These are phyloP conservation scores for Chloebia gouldiae DNA, from an alignment of 2,113 vertebrate genomes.

Conservation along the genomic window DNA sequence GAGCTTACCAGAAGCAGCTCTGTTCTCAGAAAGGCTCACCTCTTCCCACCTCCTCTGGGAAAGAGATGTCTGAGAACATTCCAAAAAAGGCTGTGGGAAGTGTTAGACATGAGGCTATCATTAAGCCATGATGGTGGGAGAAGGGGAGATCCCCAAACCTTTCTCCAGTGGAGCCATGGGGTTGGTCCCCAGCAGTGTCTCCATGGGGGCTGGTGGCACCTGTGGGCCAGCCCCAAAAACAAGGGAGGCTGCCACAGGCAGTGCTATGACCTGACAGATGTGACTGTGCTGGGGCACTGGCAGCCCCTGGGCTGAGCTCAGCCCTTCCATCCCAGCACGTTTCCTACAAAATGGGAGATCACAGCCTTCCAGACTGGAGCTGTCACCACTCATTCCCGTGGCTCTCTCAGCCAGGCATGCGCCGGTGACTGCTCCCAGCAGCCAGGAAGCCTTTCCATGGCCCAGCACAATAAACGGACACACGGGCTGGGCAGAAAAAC, in stretches of 20 bases:
- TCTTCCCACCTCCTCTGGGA: not conserved
- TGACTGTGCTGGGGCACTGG: rapidly evolving
- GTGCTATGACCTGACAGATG: not conserved
- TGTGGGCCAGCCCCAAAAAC: not conserved
- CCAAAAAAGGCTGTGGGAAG: rapidly evolving
- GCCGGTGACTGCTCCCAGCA: too few species aligned
- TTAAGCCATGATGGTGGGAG: rapidly evolving
- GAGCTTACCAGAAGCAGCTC: not conserved
- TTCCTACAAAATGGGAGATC: not conserved
- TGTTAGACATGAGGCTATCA: not conserved
- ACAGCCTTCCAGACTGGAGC: not conserved
- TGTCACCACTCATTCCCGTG: rapidly evolving
- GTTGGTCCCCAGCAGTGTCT: not conserved
- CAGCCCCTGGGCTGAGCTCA: not conserved
- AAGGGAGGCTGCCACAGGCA: not conserved
- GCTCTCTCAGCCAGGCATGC: rapidly evolving
- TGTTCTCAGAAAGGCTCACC: not conserved
- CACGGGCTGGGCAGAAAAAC: not conserved
- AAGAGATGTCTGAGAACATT: not conserved
- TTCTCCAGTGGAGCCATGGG: not conserved
- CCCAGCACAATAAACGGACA: not conserved
- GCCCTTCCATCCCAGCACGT: not conserved
- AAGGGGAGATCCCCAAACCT: not conserved
- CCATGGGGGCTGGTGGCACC: not conserved
- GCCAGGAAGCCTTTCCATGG: not conserved